Evolutionary conservation across 2,797 vertebrate genomes (phyloP).

Genomic region (Onychomys arenicola): DNA sequence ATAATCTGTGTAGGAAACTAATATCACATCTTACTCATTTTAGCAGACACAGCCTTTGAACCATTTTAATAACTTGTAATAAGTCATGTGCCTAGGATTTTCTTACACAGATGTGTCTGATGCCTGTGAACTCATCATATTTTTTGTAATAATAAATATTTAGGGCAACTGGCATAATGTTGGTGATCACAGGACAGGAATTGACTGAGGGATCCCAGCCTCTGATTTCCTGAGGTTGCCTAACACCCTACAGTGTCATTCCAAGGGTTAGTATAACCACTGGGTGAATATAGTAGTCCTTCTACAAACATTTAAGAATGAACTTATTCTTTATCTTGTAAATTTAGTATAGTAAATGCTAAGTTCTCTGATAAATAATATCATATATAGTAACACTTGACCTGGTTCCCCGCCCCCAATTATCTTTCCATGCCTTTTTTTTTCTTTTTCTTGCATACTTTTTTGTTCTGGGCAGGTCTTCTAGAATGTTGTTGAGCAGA

Average conservation of each 20-base stretch:
- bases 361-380: neutral
- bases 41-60: neutral
- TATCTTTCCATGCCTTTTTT: neutral
- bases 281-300: neutral
- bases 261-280: neutral
- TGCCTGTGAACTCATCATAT: neutral
- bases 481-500: neutral
- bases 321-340: neutral
- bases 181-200: neutral
- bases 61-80: neutral
- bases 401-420: neutral
- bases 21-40: neutral
- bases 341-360: neutral
- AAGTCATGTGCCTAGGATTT: neutral
- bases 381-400: neutral
- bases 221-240: neutral
- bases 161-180: neutral
- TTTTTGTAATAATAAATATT: constrained; percentile 18
- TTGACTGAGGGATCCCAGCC: neutral
- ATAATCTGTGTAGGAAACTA: neutral
- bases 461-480: neutral
- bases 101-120: neutral
- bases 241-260: neutral
- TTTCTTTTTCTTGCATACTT: neutral
- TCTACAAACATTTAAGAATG: neutral